Base-by-base conservation (phyloP, 2,888 invertebrate genomes). In the Zaprionus lineosus region DNA sequence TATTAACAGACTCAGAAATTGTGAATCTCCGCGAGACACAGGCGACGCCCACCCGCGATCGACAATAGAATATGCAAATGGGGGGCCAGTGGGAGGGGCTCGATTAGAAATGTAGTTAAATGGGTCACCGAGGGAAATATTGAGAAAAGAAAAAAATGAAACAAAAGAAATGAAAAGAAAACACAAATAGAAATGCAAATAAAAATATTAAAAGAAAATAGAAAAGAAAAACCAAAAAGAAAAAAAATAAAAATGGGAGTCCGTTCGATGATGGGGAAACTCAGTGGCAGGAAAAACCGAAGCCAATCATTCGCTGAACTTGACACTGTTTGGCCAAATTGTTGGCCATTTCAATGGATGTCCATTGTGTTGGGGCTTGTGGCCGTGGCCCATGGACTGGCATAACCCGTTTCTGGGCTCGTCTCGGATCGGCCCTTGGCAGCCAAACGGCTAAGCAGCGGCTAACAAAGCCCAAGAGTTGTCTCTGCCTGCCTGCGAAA, bases 41-140 rank as follows among this genome's bases (percentile, higher is more conserved):
- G 16, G 15, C 24, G 11, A 24, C 24, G 47, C 48, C 40, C 39
- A 58, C 52, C 34, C n/a, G 4, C 24, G 57, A 15, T 34, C 26
- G 46, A 28, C 21, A 24, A 40, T 9, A 18, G 46, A 28, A 34
- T 65, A 79, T 78, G 78, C 78, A 73, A 78, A 78, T 64, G 63
- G 28, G 14, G 50, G 47, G 68, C 79, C 78, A 73, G 79, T 79
- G 62, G 63, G 28, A 12, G 50, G 47, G 68, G 48, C 43, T n/a
- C 12, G 31, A 11, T 48, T 37, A 18, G 11, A 37, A 55, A 69
- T 74, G 46, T 81, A 57, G 75, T 71, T 81, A 79, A 79, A 66
- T 79, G 67, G 79, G 79, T 81, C 79, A 81, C 46, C 11, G 33
- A 44, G n/a, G n/a, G n/a, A n/a, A n/a, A n/a, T n/a, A n/a, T n/a